Conservation (phyloP, 2,113 vertebrate genomes). For the Ophiodon elongatus region DNA sequence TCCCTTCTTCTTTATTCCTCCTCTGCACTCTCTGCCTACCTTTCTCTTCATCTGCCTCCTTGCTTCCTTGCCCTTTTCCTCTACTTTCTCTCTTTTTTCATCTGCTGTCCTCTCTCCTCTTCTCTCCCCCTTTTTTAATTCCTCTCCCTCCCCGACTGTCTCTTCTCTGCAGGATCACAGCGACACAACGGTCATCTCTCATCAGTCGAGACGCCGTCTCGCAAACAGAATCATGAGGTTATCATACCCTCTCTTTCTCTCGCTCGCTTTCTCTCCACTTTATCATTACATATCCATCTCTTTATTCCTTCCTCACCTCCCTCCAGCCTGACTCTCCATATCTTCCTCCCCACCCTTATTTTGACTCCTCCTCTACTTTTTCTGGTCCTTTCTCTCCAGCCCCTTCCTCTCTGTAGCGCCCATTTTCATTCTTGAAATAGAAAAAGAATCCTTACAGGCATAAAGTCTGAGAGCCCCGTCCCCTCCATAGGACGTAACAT, state of each 20-base stretch:
- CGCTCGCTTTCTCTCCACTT: not conserved
- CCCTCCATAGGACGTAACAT: conserved; percentile 7
- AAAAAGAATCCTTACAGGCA: conserved; percentile 30
- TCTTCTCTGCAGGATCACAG: conserved; percentile 40
- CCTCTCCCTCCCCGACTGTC: conserved; percentile 25
- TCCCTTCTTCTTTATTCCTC: conserved; percentile 13
- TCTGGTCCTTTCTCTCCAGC: conserved; percentile 22
- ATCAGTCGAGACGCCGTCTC: conserved; percentile 44
- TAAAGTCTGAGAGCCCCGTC: not conserved
- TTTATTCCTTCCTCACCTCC: not conserved
- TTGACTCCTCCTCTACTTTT: conserved; percentile 31
- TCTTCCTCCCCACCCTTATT: conserved; percentile 16
- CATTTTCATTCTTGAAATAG: conserved; percentile 14
- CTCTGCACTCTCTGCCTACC: conserved; percentile 47
- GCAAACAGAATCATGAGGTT: conserved; percentile 22
- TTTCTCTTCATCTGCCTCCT: conserved; percentile 39
- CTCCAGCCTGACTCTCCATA: not conserved
- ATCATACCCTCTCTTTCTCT: not conserved
- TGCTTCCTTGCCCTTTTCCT: conserved; percentile 21
- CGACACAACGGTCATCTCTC: conserved; percentile 47
- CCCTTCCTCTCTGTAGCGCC: not conserved
- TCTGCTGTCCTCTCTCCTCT: not conserved
- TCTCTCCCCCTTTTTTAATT: not conserved
- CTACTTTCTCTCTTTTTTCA: conserved; percentile 7
- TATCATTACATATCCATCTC: not conserved